A percentile compares a stretch with the other conserved stretches of the same genome.
Evolutionary conservation across 35 echinoderm and acorn worm genomes (phyloP).

Genomic region (Ptychodera flava): DNA sequence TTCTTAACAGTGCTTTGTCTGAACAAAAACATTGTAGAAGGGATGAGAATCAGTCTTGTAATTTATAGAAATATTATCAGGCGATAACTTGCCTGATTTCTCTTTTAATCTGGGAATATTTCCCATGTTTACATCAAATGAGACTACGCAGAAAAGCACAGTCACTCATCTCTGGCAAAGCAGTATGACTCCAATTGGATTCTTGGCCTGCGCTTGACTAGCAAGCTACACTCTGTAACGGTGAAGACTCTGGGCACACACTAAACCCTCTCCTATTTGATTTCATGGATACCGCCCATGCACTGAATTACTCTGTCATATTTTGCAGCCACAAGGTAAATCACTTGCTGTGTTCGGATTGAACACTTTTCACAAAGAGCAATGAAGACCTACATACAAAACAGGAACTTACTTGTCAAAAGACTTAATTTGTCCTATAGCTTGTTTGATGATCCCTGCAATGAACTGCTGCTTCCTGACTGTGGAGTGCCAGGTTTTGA

Average conservation of each 20-base stretch:
- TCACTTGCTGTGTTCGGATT: background rate
- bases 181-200: no score
- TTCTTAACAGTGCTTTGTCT: no score
- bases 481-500: background rate
- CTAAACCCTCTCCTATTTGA: background rate
- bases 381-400: background rate
- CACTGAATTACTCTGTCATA: background rate
- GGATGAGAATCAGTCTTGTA: no score
- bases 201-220: no score
- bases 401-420: background rate
- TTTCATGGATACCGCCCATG: background rate
- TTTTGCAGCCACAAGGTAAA: background rate
- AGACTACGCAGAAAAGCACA: no score
- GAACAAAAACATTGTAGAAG: no score
- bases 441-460: background rate
- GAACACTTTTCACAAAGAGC: background rate
- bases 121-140: no score
- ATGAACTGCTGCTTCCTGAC: background rate
- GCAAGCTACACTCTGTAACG: background rate
- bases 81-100: no score
- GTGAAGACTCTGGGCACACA: background rate
- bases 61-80: no score
- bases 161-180: no score
- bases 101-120: no score
- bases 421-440: background rate